Evolutionary conservation across 92 coral and sea anemone species (phyloP), one percentile per base, ranked within the genome.

Genomic region (Bergia puertoricense): DNA sequence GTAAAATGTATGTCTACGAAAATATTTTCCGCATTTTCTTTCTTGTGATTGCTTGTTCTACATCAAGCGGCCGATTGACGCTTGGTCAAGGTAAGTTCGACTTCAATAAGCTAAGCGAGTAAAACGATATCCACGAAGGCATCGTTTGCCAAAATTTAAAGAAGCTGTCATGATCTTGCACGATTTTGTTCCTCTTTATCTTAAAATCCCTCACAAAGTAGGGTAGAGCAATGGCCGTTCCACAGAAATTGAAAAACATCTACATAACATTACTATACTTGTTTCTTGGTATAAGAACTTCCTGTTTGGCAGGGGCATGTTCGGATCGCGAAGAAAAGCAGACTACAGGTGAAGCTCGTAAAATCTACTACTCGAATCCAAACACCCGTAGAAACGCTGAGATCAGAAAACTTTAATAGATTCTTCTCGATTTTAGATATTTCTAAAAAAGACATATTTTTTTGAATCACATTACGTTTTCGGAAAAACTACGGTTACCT

Each of bases 371-470:
- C 22, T 30, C 30, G 30, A 45, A 84, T 71, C 41, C 87, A 71
- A 84, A 50, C 87, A 84, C 87, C 87, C 30, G 87, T 13, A 71
- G 67, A 84, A 56, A 44, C 3, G 42, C 13, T 41, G 44, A 75
- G 44, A 72, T 72, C 76, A 36, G 14, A n/a, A 30, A 45, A 75
- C 23, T 3, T 20, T 18, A 62, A 16, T 62, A 62, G 3, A 1
- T 62, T 15, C 69, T 62, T 62, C 69, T 62, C 13, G 20, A 62
- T 62, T 4, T 62, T 20, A 62, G 69, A 62, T 16, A 62, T 22
- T 62, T 16, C 4, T 15, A 2, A 57, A 62, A 62, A 62, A 3
- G 23, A 62, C 69, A 62, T 6, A 62, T 62, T 62, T 5, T 4
- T 62, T 18, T 62, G 30, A 62, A 22, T 62, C 69, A 5, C n/a